A percentile compares a stretch with the other conserved stretches of the same genome.
phyloP scores from a whole-genome alignment of 2,113 vertebrate genomes.

The Monarcha castaneiventris region DNA sequence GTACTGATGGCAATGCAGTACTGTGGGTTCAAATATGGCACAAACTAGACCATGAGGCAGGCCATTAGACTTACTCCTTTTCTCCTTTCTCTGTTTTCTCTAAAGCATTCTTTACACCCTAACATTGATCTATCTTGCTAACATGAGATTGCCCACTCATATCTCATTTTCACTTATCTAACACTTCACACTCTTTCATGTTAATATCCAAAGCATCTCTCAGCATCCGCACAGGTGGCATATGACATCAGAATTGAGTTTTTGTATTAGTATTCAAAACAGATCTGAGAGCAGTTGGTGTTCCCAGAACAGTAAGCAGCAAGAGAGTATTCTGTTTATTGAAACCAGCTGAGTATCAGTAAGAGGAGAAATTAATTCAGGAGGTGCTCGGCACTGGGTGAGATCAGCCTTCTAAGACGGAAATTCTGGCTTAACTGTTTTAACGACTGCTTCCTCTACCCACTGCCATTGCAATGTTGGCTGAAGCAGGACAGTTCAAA shows the following conservation, averaged over 20 bases:
- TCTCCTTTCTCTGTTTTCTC: neutral
- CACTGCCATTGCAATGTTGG: neutral
- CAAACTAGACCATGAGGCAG: neutral
- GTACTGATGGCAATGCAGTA: neutral
- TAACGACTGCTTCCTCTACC: neutral
- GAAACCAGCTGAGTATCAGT: neutral
- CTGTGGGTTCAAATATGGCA: neutral
- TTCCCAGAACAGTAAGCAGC: neutral
- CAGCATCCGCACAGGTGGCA: neutral
- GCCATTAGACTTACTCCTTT: neutral
- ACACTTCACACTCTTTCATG: neutral
- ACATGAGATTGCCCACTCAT: neutral
- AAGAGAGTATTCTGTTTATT: neutral
- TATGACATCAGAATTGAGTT: neutral
- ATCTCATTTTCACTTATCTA: neutral
- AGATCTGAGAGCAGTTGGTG: neutral
- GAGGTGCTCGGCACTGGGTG: neutral
- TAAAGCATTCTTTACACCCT: neutral
- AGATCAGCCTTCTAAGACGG: neutral
- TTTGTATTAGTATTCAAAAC: neutral
- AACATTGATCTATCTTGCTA: neutral
- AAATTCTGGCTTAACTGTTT: slow-evolving; percentile 10
- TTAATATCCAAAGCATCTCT: neutral
- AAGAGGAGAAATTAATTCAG: neutral
- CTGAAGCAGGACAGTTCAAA: neutral